Percentiles rank a stretch among this genome's conserved stretches.
These are phyloP conservation scores for Dromiciops gliroides DNA, from an alignment of 2,113 vertebrate genomes.

Conservation along the genomic window DNA sequence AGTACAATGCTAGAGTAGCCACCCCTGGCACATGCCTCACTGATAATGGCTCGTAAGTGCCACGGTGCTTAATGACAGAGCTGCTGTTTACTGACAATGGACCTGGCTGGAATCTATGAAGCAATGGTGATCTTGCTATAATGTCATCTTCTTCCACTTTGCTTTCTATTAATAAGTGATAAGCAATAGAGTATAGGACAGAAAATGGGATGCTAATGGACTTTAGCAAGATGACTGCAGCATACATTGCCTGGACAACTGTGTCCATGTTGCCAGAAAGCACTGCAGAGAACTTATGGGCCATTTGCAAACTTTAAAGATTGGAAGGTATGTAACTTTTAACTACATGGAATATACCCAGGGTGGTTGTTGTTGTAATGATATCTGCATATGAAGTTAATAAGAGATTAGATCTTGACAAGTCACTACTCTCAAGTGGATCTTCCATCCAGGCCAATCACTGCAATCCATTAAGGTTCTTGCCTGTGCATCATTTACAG, in stretches of 20 bases:
- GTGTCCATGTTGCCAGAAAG: background rate
- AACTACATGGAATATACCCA: rapidly evolving
- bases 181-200: background rate
- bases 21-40: background rate
- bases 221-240: background rate
- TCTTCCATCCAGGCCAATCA: background rate
- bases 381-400: background rate
- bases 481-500: background rate
- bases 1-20: background rate
- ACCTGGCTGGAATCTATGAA: background rate
- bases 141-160: background rate
- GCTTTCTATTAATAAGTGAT: background rate
- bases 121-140: background rate
- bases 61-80: background rate
- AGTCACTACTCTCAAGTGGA: too few relatives aligned
- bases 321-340: rapidly evolving
- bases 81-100: rapidly evolving
- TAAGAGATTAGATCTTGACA: background rate
- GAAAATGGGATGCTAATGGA: background rate
- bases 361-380: background rate
- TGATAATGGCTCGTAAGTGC: background rate
- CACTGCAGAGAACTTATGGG: rapidly evolving
- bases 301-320: background rate
- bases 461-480: background rate
- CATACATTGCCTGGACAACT: background rate